Base-by-base conservation (phyloP, 2,113 vertebrate species). In the Pterophyllum scalare region DNA sequence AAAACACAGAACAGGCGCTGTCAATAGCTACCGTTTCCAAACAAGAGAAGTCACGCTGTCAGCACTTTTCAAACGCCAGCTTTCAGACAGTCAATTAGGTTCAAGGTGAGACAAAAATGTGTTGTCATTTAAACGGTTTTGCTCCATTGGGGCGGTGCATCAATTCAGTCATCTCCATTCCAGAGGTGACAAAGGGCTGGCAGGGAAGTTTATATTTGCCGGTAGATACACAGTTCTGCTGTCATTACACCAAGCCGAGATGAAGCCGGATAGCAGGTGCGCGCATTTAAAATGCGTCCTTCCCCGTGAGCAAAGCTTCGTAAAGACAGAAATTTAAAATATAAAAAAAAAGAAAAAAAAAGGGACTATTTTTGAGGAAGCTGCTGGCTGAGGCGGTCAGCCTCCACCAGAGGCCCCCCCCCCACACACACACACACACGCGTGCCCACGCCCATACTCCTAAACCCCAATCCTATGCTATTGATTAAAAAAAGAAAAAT, bases 71-170 rank as follows among this genome's bases (percentile, higher is more conserved):
- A 89, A 85, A 92, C 88, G 57, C 83, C 70, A 65, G 83, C 90
- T 91, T 83, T 91, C 87, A 91, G 87, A 91, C 92, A 94, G 91
- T 95, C 95, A 95, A 95, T 96, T 95, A 94, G 86, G 92, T 94
- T 95, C 94, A 96, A 96, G 94, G 94, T 96, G 95, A 95, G 92
- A 94, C 85, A 93, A 93, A 95, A 91, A 92, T 62, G 82, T 91
- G 91, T 94, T 91, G 90, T 94, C 93, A 87, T 94, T 93, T 94
- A 92, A 94, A 93, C 57, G 61, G 84, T 91, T 93, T 89, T 84
- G 91, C 93, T 93, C 90, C 88, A 64, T 86, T 84, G 91, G 85
- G 87, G 85, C 75, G 72, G 33, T 56, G 86, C 92, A 88, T 93
- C 94, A 89, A 87, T 90, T 90, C 90, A 81, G 83, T 89, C 92